Base-by-base conservation (phyloP, 1,140 invertebrate genomes). In the Conus ventricosus region DNA sequence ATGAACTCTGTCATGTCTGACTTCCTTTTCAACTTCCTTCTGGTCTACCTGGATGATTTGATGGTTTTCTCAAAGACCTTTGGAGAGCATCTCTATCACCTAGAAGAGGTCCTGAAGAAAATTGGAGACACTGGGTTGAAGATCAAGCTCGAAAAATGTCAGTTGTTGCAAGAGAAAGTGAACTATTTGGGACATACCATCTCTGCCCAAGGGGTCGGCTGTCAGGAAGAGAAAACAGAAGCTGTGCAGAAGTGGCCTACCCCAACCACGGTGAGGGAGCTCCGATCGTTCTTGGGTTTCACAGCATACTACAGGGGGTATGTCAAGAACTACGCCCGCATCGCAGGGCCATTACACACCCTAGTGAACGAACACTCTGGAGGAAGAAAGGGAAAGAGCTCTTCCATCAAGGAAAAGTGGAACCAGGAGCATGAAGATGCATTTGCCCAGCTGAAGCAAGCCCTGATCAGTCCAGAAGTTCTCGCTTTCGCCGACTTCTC, bases 231-330 rank as follows among this genome's bases (percentile, higher is more conserved):
- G 80, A 81, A 81, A 27, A 81, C 80, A 15, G 80, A 81, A 17
- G 80, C 53, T 27, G 23, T 78, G 10, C 75, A 23, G 10, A n/a
- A 78, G 15, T 78, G 75, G 75, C 75, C 5, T 78, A 1, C n/a
- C 27, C 75, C 75, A 53, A 90, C 15, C 23, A 92, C 90, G 55
- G 20, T 91, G 0, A 91, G 91, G 53, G 84, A 93, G 25, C n/a
- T 95, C 3, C 78, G 90, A 88, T 54, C 88, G 15, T 94, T 95
- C 88, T 63, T 94, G 11, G 93, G 93, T n/a, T 88, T 93, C 57
- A 88, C 90, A 25, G 87, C 88, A 4, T 93, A 91, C 82, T 93
- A 92, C 86, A 54, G 93, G 25, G 88, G 90, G 84, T 93, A 93
- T 89, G 89, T 94, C 11, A 63, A 88, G 53, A 85, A 91, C 63